A percentile compares a stretch with the other conserved stretches of the same genome.
Conservation (phyloP, 1,140 invertebrate genomes). For the Pogonognathellus flavescens region DNA sequence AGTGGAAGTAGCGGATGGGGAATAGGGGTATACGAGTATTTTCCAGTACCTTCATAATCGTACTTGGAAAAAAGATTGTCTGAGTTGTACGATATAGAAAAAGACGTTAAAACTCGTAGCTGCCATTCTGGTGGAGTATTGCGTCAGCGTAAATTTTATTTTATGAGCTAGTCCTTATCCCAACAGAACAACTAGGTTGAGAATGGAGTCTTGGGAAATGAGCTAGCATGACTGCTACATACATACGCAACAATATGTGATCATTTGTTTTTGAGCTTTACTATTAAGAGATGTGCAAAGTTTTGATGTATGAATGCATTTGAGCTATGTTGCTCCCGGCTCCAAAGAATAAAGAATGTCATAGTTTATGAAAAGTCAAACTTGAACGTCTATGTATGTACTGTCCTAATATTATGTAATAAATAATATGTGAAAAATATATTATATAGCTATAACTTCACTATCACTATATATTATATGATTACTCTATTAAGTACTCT, state of each 20-base stretch:
- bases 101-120: not conserved
- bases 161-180: constrained; percentile 1
- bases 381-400: too few relatives aligned
- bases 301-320: not conserved
- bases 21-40: too few relatives aligned
- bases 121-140: constrained; percentile 6
- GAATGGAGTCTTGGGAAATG: constrained; percentile 10
- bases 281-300: not conserved
- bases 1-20: too few relatives aligned
- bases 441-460: too few relatives aligned
- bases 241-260: not conserved
- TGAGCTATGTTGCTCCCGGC: too few relatives aligned
- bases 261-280: constrained; percentile 34
- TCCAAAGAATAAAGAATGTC: too few relatives aligned
- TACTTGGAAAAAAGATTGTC: not conserved
- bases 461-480: too few relatives aligned
- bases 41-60: not conserved
- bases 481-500: too few relatives aligned
- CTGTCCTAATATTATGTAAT: too few relatives aligned
- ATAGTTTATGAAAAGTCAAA: too few relatives aligned
- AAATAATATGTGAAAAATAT: too few relatives aligned
- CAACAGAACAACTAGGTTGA: not conserved
- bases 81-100: not conserved
- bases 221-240: too few relatives aligned
- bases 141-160: constrained; percentile 33